Evolutionary conservation across 2,113 vertebrate species (phyloP).

Genomic region (Scophthalmus maximus): DNA sequence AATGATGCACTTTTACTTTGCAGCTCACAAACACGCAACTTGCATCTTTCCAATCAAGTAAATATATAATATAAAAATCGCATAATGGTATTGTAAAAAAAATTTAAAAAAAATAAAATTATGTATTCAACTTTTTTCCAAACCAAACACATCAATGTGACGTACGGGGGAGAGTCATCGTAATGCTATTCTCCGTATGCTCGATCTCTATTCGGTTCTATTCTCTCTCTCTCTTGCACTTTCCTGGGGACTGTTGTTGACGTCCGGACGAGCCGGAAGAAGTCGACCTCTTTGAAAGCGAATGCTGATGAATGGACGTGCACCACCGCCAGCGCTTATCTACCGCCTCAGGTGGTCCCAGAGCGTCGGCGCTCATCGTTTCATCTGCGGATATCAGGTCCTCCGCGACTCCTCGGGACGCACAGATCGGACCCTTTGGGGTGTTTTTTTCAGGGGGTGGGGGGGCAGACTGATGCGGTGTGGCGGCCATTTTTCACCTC

Average conservation of each 20-base stretch:
- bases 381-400: conserved; percentile 43
- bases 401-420: conserved; percentile 37
- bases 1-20: too few species aligned
- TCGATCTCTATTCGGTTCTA: too few species aligned
- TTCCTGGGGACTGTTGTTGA: neutral
- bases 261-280: conserved; percentile 4
- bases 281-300: conserved; percentile 17
- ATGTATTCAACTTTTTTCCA: too few species aligned
- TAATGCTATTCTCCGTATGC: too few species aligned
- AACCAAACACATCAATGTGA: too few species aligned
- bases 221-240: neutral
- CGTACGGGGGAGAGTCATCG: too few species aligned
- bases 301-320: conserved; percentile 40
- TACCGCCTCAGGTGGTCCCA: conserved; percentile 38
- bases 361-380: conserved; percentile 44
- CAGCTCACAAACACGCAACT: too few species aligned
- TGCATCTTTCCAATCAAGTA: too few species aligned
- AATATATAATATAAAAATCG: too few species aligned
- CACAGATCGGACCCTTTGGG: conserved; percentile 27
- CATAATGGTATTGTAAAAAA: too few species aligned
- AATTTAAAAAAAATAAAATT: too few species aligned
- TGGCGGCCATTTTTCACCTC: conserved; percentile 61
- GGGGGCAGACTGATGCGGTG: conserved; percentile 22
- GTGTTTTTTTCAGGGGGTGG: conserved; percentile 28
- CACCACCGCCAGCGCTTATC: conserved; percentile 11